Percentiles rank a stretch among this genome's conserved stretches.
Evolutionary conservation across 2,888 invertebrate genomes (phyloP).

Genomic region (Spodoptera picta): DNA sequence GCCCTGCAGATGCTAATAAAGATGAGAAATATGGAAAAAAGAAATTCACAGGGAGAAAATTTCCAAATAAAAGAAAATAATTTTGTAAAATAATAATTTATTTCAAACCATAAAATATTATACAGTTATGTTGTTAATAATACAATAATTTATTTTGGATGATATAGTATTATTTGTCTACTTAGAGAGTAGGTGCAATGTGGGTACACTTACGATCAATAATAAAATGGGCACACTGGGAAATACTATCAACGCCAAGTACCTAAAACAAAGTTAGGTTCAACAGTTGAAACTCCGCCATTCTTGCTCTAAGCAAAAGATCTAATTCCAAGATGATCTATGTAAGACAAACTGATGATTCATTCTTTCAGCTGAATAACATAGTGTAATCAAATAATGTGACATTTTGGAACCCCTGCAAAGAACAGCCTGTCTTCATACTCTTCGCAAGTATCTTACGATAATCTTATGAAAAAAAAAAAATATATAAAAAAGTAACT

Average conservation of each 20-base stretch:
- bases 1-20: slow-evolving; percentile 83
- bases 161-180: slow-evolving; percentile 20
- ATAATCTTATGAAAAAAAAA: background rate
- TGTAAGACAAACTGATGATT: background rate
- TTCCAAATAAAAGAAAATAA: slow-evolving; percentile 69
- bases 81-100: slow-evolving; percentile 51
- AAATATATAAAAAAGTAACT: background rate
- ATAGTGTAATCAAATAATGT: slow-evolving; percentile 16
- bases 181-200: slow-evolving; percentile 11
- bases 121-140: slow-evolving; percentile 16
- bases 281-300: slow-evolving; percentile 3
- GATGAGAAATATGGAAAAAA: slow-evolving; percentile 76
- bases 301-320: too few species aligned
- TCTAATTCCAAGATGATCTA: slow-evolving; percentile 4
- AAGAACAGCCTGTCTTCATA: slow-evolving; percentile 27
- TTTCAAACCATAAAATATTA: slow-evolving; percentile 41
- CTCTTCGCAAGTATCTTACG: background rate
- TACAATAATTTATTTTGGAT: slow-evolving; percentile 24
- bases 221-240: slow-evolving; percentile 28
- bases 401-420: slow-evolving; percentile 34
- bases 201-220: slow-evolving; percentile 22
- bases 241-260: slow-evolving; percentile 60
- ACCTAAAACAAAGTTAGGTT: slow-evolving; percentile 48
- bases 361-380: slow-evolving; percentile 3
- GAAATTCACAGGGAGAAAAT: slow-evolving; percentile 73